These are phyloP conservation scores for Drosophila mettleri DNA, from an alignment of 2,888 invertebrate species.

Conservation along the genomic window DNA sequence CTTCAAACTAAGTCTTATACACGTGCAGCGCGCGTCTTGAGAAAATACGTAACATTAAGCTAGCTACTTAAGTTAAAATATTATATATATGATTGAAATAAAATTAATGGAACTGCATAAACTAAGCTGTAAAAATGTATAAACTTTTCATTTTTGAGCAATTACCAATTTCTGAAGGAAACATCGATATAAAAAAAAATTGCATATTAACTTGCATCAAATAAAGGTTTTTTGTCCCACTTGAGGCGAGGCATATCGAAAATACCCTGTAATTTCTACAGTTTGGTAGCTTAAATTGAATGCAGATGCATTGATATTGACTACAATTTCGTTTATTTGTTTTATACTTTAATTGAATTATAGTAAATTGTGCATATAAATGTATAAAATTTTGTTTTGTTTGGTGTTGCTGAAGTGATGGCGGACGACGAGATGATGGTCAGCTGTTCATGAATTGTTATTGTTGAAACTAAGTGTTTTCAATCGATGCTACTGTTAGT, in stretches of 20 bases:
- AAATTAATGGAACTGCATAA: conserved; percentile 1
- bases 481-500: neutral
- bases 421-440: neutral
- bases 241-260: too few species aligned
- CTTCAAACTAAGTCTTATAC: conserved; percentile 41
- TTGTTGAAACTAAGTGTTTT: neutral
- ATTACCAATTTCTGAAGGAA: too few species aligned
- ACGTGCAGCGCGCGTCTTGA: conserved; percentile 43
- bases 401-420: neutral
- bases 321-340: too few species aligned
- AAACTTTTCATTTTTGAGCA: neutral
- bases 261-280: too few species aligned
- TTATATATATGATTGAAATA: conserved; percentile 27
- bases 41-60: conserved; percentile 14
- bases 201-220: too few species aligned
- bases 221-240: too few species aligned
- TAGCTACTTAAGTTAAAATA: conserved; percentile 20
- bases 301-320: too few species aligned
- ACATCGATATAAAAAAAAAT: too few species aligned
- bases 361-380: too few species aligned
- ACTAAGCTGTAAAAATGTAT: neutral
- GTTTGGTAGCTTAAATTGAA: too few species aligned
- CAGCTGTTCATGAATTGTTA: neutral
- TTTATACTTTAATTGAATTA: too few species aligned
- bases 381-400: too few species aligned